Evolutionary conservation across 2,797 vertebrate genomes (phyloP).

Genomic region (Gallinago nigripennis): DNA sequence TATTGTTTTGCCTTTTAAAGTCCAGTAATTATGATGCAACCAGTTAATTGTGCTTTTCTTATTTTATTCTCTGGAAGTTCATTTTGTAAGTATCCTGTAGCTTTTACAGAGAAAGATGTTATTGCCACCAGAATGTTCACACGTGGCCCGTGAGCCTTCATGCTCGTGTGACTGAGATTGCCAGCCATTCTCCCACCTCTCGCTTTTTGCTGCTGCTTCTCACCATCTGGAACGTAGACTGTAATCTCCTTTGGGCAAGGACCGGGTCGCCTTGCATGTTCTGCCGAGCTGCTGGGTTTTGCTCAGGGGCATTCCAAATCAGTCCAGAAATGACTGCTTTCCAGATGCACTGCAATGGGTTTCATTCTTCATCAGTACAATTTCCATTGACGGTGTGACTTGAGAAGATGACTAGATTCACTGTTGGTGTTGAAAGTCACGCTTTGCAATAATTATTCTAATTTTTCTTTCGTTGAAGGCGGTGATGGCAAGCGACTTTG

Average conservation of each 20-base stretch:
- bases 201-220: neutral
- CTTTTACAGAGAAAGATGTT: neutral
- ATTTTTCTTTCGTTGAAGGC: constrained; percentile 79
- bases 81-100: neutral
- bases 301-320: neutral
- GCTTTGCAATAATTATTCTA: neutral
- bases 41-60: neutral
- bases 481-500: constrained; percentile 98
- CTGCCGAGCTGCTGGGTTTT: neutral
- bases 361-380: neutral
- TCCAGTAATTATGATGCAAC: neutral
- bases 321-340: neutral
- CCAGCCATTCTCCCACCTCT: neutral
- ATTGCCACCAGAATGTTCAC: neutral
- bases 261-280: fast-evolving
- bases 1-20: neutral
- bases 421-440: neutral
- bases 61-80: neutral
- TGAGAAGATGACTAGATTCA: neutral
- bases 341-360: neutral
- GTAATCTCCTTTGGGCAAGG: neutral
- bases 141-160: neutral
- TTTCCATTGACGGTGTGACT: neutral
- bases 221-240: neutral
- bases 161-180: neutral